Evolutionary conservation across 2,888 invertebrate species (phyloP).

Genomic region (Eupithecia pulchellata): DNA sequence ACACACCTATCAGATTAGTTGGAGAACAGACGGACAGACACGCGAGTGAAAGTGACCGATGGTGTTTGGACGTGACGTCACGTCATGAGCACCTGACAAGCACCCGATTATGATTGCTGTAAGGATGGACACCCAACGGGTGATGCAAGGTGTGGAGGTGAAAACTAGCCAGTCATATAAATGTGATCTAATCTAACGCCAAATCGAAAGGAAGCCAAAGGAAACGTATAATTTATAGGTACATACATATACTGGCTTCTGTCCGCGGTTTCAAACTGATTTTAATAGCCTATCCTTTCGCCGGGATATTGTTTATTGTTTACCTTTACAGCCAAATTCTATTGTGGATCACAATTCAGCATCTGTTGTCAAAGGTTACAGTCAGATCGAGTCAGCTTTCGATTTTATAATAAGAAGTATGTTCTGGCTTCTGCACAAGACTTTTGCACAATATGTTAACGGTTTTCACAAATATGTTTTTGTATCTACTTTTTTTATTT

Average conservation of each 20-base stretch:
- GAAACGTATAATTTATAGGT: not conserved
- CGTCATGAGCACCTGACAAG: conserved; percentile 25
- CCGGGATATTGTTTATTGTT: no score
- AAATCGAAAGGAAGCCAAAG: not conserved
- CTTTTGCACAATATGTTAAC: no score
- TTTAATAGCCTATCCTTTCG: no score
- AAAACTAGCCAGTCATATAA: not conserved
- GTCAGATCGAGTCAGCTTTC: no score
- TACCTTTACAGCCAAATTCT: no score
- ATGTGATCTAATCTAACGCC: not conserved
- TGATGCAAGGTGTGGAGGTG: conserved; percentile 33
- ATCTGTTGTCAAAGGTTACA: no score
- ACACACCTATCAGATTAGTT: conserved; percentile 51
- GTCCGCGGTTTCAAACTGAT: not conserved
- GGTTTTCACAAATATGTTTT: no score
- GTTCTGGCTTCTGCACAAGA: no score
- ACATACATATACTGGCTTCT: not conserved
- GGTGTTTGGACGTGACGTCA: conserved; percentile 77
- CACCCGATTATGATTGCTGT: conserved; percentile 36
- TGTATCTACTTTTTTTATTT: no score
- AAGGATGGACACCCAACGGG: not conserved
- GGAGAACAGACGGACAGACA: conserved; percentile 58
- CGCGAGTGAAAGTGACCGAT: conserved; percentile 79
- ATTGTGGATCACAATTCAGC: no score
- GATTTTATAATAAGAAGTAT: no score